Evolutionary conservation across 2,113 vertebrate genomes (phyloP).

Genomic region (Tretioscincus oriximinensis): DNA sequence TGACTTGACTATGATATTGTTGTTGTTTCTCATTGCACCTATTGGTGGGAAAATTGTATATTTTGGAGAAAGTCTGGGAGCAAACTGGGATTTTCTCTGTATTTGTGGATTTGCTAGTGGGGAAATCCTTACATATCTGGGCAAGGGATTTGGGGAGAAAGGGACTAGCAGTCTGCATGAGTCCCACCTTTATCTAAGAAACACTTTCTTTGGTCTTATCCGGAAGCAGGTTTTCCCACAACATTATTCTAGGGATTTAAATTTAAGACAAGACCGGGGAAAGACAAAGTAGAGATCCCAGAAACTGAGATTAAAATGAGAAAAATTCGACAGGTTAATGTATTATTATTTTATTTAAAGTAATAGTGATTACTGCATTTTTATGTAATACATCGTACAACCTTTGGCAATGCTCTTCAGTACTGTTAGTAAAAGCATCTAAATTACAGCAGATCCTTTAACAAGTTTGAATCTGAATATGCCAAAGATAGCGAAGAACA

Average conservation of each 20-base stretch:
- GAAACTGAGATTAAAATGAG: constrained; percentile 21
- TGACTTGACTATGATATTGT: not conserved
- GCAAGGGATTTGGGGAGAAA: too few species aligned
- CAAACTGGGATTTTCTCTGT: too few species aligned
- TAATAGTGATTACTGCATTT: constrained; percentile 20
- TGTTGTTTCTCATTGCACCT: not conserved
- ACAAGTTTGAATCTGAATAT: constrained; percentile 60
- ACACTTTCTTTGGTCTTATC: not conserved
- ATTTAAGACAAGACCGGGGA: too few species aligned
- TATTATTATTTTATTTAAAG: too few species aligned
- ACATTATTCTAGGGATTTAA: too few species aligned
- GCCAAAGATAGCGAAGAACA: constrained; percentile 61
- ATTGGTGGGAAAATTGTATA: not conserved
- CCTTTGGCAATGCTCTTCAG: constrained; percentile 60
- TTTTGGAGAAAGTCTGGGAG: too few species aligned
- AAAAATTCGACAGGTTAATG: too few species aligned
- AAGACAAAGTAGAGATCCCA: too few species aligned
- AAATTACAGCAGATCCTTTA: constrained; percentile 57
- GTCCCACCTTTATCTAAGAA: not conserved
- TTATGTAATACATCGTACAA: constrained; percentile 57
- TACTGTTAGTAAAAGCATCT: constrained; percentile 59
- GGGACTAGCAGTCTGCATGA: too few species aligned
- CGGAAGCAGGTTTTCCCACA: not conserved
- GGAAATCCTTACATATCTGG: too few species aligned
- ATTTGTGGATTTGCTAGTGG: too few species aligned